phyloP scores from a whole-genome alignment of 2,113 vertebrate species.

The Stomatorhinus ivindoensis region DNA sequence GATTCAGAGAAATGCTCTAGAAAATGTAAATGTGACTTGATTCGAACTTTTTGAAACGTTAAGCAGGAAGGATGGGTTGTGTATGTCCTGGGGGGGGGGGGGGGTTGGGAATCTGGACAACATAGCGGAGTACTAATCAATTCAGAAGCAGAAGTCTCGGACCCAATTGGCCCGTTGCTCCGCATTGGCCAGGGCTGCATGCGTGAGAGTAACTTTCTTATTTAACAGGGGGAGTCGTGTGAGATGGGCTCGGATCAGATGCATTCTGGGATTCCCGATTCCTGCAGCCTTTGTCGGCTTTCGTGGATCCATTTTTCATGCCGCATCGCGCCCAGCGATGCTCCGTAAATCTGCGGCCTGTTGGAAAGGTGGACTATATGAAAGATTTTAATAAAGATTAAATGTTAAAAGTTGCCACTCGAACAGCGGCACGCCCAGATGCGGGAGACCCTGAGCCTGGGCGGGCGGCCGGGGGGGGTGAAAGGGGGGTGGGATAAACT shows the following conservation, averaged over 20 bases:
- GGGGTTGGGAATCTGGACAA: background rate
- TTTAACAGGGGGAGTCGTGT: background rate
- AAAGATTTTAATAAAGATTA: conserved; percentile 30
- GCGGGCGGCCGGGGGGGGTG: background rate
- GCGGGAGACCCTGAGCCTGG: conserved; percentile 21
- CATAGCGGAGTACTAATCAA: background rate
- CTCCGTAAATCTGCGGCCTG: conserved; percentile 40
- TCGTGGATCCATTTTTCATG: conserved; percentile 45
- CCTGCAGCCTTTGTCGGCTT: conserved; percentile 31
- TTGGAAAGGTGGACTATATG: conserved; percentile 26
- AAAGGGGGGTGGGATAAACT: background rate
- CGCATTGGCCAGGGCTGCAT: background rate
- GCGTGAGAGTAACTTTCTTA: conserved; percentile 9
- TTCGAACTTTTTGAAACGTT: background rate
- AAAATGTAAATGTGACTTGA: background rate
- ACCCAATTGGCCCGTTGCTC: background rate
- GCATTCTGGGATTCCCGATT: conserved; percentile 31
- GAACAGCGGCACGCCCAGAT: conserved; percentile 29
- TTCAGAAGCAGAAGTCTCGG: background rate
- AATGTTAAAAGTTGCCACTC: conserved; percentile 44
- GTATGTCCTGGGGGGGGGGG: background rate
- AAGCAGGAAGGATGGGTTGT: background rate
- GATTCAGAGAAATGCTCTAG: background rate
- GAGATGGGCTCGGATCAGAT: conserved; percentile 17
- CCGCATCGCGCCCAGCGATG: conserved; percentile 27